A percentile compares a stretch with the other conserved stretches of the same genome.
Conservation (phyloP, 2,888 invertebrate genomes). For the Sminthurides aquaticus region DNA sequence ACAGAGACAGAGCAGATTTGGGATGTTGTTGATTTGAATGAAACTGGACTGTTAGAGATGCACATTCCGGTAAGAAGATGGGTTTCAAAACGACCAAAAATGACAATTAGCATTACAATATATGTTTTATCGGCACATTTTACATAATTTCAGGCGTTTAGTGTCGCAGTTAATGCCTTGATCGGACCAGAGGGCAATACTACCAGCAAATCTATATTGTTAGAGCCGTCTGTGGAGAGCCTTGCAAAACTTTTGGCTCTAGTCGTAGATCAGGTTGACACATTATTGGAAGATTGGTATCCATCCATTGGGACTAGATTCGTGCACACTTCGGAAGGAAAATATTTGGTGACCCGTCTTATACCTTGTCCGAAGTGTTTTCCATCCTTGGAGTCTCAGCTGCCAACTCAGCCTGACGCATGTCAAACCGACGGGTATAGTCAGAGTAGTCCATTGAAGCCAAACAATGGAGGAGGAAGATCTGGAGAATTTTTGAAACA, state of each 20-base stretch:
- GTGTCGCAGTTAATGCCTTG: conserved; percentile 31
- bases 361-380: conserved; percentile 89
- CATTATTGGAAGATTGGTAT: conserved; percentile 96
- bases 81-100: too few species aligned
- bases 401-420: conserved; percentile 11
- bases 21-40: conserved; percentile 71
- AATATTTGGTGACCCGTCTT: conserved; percentile 84
- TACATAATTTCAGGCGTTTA: conserved; percentile 35
- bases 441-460: conserved; percentile 20
- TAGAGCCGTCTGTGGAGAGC: conserved; percentile 72
- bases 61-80: conserved; percentile 54
- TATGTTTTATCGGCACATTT: background rate
- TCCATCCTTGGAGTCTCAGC: conserved; percentile 30
- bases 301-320: conserved; percentile 88
- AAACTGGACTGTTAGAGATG: conserved; percentile 77
- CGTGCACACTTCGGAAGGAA: conserved; percentile 93
- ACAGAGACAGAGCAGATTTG: conserved; percentile 66
- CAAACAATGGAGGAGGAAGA: conserved; percentile 24
- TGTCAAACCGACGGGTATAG: conserved; percentile 9
- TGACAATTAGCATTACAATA: background rate
- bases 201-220: conserved; percentile 28
- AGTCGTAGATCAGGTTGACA: conserved; percentile 90
- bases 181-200: conserved; percentile 10
- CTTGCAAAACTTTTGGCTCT: conserved; percentile 75
- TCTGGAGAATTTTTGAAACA: conserved; percentile 34